phyloP scores from a whole-genome alignment of 1,140 invertebrate species.

The Gyrodactylus salaris region DNA sequence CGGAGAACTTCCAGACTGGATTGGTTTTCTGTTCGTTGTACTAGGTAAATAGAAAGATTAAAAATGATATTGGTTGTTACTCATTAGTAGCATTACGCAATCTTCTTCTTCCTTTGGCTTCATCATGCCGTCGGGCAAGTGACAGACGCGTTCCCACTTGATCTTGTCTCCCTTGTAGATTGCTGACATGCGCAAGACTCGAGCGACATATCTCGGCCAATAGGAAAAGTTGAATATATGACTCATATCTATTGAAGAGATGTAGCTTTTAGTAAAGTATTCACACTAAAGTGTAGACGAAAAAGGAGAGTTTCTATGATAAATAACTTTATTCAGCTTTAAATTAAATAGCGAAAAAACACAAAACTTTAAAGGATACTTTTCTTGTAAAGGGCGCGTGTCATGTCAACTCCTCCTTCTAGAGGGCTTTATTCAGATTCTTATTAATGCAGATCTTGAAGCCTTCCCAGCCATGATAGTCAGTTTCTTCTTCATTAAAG shows the following conservation, averaged over 20 bases:
- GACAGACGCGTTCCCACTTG: not conserved
- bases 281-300: no score
- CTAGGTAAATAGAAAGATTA: not conserved
- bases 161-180: not conserved
- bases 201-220: constrained; percentile 4
- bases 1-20: constrained; percentile 1
- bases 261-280: no score
- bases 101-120: not conserved
- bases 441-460: not conserved
- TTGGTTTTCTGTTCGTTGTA: not conserved
- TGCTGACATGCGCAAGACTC: not conserved
- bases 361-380: no score
- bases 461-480: not conserved
- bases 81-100: not conserved
- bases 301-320: no score
- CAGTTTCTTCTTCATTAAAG: not conserved
- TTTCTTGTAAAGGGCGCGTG: no score
- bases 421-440: not conserved
- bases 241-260: no score
- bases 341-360: no score
- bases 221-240: not conserved
- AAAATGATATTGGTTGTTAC: not conserved
- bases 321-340: no score
- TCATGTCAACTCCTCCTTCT: no score
- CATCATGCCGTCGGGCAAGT: not conserved